Percentiles rank a stretch among this genome's conserved stretches.
Conservation (phyloP, 2,113 vertebrate species). For the Mobula birostris region DNA sequence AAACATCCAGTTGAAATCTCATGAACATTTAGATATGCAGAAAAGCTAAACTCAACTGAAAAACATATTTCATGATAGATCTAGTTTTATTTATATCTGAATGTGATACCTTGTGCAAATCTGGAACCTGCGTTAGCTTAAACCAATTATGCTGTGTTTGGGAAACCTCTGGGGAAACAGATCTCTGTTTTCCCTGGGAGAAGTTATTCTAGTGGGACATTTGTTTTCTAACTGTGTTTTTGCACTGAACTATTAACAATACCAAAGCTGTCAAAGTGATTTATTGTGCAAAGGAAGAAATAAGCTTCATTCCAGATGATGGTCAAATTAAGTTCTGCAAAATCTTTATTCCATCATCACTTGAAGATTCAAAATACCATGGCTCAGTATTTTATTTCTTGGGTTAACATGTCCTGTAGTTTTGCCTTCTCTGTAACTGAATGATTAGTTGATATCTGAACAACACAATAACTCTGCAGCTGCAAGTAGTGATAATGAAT, state of each 20-base stretch:
- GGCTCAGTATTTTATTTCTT: not conserved
- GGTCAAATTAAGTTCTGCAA: conserved; percentile 8
- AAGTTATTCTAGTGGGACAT: not conserved
- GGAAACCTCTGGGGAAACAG: not conserved
- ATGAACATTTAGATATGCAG: not conserved
- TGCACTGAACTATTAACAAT: conserved; percentile 26
- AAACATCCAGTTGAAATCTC: not conserved
- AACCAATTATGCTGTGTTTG: conserved; percentile 10
- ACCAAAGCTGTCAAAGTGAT: not conserved
- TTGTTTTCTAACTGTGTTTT: conserved; percentile 22
- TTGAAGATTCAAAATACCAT: not conserved
- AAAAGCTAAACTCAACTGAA: not conserved
- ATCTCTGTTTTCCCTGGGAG: not conserved
- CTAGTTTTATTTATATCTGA: not conserved
- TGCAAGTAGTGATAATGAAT: not conserved
- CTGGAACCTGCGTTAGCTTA: not conserved
- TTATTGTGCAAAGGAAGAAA: conserved; percentile 12
- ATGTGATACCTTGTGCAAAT: not conserved
- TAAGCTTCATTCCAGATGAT: conserved; percentile 22
- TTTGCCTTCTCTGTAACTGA: not conserved
- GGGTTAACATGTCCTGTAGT: not conserved
- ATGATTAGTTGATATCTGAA: not conserved
- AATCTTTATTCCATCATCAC: not conserved
- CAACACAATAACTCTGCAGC: not conserved
- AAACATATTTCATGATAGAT: not conserved